Evolutionary conservation across 2,797 vertebrate species (phyloP), one percentile per base, ranked within the genome.

Genomic region (Muraenolepis orangiensis): DNA sequence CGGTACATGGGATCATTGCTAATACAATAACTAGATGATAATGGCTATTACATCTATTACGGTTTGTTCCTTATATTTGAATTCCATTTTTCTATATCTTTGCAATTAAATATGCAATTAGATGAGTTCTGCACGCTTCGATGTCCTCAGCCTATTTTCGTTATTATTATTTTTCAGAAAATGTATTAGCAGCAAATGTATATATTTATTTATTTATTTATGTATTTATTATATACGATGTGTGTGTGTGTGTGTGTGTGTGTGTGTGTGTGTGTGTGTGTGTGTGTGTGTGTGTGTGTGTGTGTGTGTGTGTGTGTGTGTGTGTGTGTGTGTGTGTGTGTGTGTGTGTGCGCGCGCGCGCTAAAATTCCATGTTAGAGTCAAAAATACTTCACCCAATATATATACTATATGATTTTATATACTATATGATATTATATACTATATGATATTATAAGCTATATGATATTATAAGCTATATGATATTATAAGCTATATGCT

Each of bases 231-330:
- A 34, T 34, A 34, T 34, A 34, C 7, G 3, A 26, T 66, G 64
- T 26, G 23, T 66, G 64, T 66, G 64, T 66, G 64, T 29, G 64
- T 66, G 26, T 66, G 64, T 66, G 64, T 66, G 64, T 66, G 26
- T 66, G 64, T 66, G 64, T 29, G 64, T 66, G 64, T 29, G 23
- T 66, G 26, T 6, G 26, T 3, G 66, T 7, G 12, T 18, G 29
- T 2, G 30, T 11, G 66, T 31, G 30, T 31, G 30, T 18, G 30
- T 26, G 10, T 13, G 57, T 12, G n/a, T 12, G 57, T 64, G 8
- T 61, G 46, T 6, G 51, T 11, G n/a, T 61, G 51, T 0, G 51
- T 61, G 0, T 12, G n/a, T 2, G 51, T 6, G 14, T 61, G 1
- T 61, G n/a, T 64, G 57, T 26, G 18, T 57, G n/a, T 23, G n/a